Evolutionary conservation across 1,140 invertebrate genomes (phyloP).

Genomic region (Riptortus pedestris): DNA sequence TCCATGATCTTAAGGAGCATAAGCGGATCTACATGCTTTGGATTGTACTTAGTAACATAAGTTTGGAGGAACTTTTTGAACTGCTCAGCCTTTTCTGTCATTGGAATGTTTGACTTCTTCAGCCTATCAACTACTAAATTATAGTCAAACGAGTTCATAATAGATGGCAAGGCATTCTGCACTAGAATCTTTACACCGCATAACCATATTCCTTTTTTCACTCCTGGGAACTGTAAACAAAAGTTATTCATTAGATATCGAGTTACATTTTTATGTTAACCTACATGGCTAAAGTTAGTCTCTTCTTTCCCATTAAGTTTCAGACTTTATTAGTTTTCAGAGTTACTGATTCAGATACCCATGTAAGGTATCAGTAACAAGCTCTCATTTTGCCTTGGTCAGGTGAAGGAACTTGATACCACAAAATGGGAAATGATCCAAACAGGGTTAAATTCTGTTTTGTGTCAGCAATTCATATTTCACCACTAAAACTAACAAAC

Average conservation of each 20-base stretch:
- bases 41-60: background rate
- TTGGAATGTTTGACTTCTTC: conserved; percentile 17
- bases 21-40: conserved; percentile 1
- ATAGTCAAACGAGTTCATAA: conserved; percentile 17
- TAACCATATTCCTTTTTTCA: conserved; percentile 18
- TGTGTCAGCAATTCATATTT: no score
- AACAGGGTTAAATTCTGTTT: no score
- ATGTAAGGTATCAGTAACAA: no score
- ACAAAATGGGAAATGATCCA: no score
- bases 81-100: conserved; percentile 22
- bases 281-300: no score
- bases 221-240: conserved; percentile 21
- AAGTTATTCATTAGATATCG: background rate
- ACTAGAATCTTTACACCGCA: conserved; percentile 21
- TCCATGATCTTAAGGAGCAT: conserved; percentile 22
- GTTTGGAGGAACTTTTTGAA: conserved; percentile 23
- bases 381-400: no score
- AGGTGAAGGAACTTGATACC: no score
- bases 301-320: no score
- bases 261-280: no score
- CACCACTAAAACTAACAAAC: no score
- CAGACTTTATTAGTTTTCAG: no score
- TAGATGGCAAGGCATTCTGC: background rate
- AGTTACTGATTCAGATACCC: no score
- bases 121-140: conserved; percentile 19